These are phyloP conservation scores for Electrophaes corylata DNA, from an alignment of 2,888 invertebrate genomes.

Conservation along the genomic window DNA sequence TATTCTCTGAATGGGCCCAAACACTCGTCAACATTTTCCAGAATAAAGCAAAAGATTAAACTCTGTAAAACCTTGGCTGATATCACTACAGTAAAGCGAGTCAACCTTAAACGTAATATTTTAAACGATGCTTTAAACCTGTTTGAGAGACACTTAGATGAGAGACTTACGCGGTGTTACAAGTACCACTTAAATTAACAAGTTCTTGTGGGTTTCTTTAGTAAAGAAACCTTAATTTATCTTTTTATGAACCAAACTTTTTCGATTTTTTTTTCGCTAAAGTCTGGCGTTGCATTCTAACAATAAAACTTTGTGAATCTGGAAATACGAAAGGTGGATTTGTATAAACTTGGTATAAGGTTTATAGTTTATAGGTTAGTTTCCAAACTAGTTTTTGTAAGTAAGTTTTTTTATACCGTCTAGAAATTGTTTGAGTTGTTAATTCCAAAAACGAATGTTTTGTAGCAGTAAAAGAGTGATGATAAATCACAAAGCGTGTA, in stretches of 20 bases:
- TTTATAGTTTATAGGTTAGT: too few species aligned
- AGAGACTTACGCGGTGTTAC: constrained; percentile 29
- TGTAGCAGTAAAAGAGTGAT: too few species aligned
- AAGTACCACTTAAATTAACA: constrained; percentile 33
- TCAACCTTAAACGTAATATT: constrained; percentile 25
- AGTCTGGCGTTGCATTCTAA: too few species aligned
- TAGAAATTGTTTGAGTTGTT: too few species aligned
- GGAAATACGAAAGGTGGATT: too few species aligned
- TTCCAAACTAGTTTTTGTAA: too few species aligned
- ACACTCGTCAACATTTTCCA: constrained; percentile 3
- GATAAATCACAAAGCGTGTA: too few species aligned
- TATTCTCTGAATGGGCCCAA: not conserved
- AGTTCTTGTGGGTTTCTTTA: constrained; percentile 19
- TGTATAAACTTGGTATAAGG: too few species aligned
- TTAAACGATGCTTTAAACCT: constrained; percentile 28
- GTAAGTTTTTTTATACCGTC: too few species aligned
- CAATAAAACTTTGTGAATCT: not conserved
- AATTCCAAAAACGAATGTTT: too few species aligned
- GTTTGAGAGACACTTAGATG: constrained; percentile 28
- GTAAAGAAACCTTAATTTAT: constrained; percentile 3
- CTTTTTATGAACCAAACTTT: too few species aligned
- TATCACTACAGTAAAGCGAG: constrained; percentile 5
- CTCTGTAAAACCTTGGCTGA: constrained; percentile 3
- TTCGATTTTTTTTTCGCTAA: too few species aligned
- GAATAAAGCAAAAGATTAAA: constrained; percentile 7